phyloP scores from a whole-genome alignment of 2,888 invertebrate genomes.

The Dryobotodes eremita region DNA sequence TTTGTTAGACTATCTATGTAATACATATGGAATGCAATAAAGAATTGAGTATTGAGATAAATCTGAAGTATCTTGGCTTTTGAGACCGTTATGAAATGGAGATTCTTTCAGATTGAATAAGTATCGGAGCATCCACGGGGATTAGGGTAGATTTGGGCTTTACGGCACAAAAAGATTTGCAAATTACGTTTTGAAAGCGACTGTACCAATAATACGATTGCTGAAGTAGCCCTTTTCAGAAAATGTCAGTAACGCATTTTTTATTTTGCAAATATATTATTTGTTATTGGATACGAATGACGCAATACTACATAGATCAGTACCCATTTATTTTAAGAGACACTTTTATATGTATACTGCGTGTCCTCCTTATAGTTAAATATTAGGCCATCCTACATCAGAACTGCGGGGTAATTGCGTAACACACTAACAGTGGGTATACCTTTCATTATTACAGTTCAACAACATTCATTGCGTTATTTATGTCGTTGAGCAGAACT shows the following conservation, averaged over 20 bases:
- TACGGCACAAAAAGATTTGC: neutral
- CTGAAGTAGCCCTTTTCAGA: conserved; percentile 1
- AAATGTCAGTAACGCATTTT: neutral
- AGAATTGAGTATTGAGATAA: too few species aligned
- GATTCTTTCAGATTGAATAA: too few species aligned
- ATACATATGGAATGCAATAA: too few species aligned
- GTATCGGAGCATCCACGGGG: neutral
- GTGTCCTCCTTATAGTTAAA: neutral
- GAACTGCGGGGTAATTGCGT: too few species aligned
- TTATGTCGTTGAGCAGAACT: too few species aligned
- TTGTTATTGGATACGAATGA: conserved; percentile 4
- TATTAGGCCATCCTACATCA: neutral
- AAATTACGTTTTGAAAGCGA: conserved; percentile 14
- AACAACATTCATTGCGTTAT: too few species aligned
- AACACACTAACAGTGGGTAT: too few species aligned
- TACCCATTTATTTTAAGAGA: neutral
- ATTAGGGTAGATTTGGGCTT: neutral
- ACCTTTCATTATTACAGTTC: too few species aligned
- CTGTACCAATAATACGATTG: conserved; percentile 28
- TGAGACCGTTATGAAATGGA: neutral
- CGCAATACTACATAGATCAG: conserved; percentile 1
- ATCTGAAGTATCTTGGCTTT: neutral
- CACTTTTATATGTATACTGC: neutral
- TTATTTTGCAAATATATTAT: conserved; percentile 6
- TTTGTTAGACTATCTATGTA: too few species aligned